Evolutionary conservation across 2,888 invertebrate genomes (phyloP).

Genomic region (Chelonus formosanus): DNA sequence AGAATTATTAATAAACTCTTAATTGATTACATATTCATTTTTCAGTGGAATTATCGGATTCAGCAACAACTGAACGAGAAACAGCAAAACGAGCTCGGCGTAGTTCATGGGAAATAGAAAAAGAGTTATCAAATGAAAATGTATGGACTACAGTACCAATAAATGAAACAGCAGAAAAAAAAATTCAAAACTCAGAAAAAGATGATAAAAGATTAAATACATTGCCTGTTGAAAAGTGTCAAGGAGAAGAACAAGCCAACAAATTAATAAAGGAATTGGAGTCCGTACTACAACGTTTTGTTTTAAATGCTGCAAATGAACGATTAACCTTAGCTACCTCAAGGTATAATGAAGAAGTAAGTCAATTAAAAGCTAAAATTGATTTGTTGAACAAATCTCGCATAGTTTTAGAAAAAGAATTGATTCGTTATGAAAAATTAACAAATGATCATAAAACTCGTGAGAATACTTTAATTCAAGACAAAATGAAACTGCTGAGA

Average conservation of each 20-base stretch:
- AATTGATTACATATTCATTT: too few species aligned
- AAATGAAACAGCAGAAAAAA: constrained; percentile 70
- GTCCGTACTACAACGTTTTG: constrained; percentile 51
- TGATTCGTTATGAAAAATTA: constrained; percentile 79
- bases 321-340: constrained; percentile 47
- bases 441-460: constrained; percentile 70
- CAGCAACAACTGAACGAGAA: constrained; percentile 74
- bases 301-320: constrained; percentile 53
- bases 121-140: constrained; percentile 72
- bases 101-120: constrained; percentile 78
- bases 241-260: constrained; percentile 65
- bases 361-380: constrained; percentile 63
- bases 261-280: constrained; percentile 59
- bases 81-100: constrained; percentile 75
- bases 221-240: constrained; percentile 56
- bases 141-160: constrained; percentile 72
- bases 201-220: constrained; percentile 68
- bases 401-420: constrained; percentile 80
- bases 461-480: constrained; percentile 64
- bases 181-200: constrained; percentile 67
- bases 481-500: constrained; percentile 66
- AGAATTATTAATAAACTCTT: too few species aligned
- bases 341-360: constrained; percentile 56
- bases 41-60: too few species aligned
- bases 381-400: constrained; percentile 82